Evolutionary conservation across 2,888 invertebrate species (phyloP).

Genomic region (Amphipoea oculea): DNA sequence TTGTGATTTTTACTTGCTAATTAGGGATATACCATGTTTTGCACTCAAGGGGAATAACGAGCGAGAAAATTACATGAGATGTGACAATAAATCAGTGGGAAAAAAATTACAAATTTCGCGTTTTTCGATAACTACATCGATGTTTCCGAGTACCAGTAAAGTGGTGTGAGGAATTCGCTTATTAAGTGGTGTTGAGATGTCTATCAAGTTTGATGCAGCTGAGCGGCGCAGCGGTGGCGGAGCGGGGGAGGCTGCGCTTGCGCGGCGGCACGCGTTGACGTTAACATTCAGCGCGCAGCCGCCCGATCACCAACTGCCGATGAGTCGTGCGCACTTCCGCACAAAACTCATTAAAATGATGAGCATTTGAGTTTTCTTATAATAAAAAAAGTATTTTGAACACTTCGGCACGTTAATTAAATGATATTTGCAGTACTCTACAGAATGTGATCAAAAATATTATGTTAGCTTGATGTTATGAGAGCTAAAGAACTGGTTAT

Average conservation of each 20-base stretch:
- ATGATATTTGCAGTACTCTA: conserved; percentile 10
- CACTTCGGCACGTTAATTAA: conserved; percentile 29
- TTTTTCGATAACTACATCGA: conserved; percentile 66
- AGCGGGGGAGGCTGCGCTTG: conserved; percentile 40
- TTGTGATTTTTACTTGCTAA: conserved; percentile 74
- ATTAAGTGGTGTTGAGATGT: conserved; percentile 76
- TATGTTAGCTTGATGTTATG: not conserved
- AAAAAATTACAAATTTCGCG: conserved; percentile 64
- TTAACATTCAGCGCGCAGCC: conserved; percentile 69
- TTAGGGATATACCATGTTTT: conserved; percentile 70
- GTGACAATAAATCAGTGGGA: conserved; percentile 68
- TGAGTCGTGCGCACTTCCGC: conserved; percentile 64
- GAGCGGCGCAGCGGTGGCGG: conserved; percentile 25
- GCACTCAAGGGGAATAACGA: conserved; percentile 68
- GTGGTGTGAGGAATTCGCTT: conserved; percentile 76
- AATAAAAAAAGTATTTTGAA: conserved; percentile 26
- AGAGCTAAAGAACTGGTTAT: not conserved
- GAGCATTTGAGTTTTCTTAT: conserved; percentile 49
- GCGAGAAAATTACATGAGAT: conserved; percentile 65
- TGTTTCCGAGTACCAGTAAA: conserved; percentile 67
- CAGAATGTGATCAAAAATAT: conserved; percentile 13
- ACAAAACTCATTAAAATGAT: conserved; percentile 60
- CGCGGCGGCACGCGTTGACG: conserved; percentile 51
- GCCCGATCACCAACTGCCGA: conserved; percentile 58
- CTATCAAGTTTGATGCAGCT: conserved; percentile 72